These are phyloP conservation scores for Caenorhabditis panamensis DNA, from an alignment of 2,888 invertebrate genomes.

Conservation along the genomic window DNA sequence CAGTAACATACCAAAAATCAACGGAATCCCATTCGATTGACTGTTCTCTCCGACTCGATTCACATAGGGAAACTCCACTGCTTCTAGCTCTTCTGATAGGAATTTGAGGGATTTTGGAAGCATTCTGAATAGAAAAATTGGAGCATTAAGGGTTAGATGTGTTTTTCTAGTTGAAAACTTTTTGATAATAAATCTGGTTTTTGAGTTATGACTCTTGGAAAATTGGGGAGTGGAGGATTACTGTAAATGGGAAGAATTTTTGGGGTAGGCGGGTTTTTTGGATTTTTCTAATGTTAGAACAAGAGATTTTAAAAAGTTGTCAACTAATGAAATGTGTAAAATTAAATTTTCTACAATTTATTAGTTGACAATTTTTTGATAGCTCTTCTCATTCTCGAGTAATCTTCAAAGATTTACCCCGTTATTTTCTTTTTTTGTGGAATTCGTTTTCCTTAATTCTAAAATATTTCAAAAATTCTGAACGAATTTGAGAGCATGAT, in stretches of 20 bases:
- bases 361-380: too few relatives aligned
- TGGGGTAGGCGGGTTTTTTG: not conserved
- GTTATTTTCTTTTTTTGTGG: not conserved
- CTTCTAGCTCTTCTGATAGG: conserved; percentile 13
- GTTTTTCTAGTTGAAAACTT: too few relatives aligned
- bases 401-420: not conserved
- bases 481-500: too few relatives aligned
- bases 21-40: conserved; percentile 65
- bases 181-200: too few relatives aligned
- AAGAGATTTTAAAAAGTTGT: too few relatives aligned
- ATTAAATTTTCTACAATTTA: too few relatives aligned
- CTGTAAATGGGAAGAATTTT: not conserved
- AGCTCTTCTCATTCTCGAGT: too few relatives aligned
- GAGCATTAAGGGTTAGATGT: too few relatives aligned
- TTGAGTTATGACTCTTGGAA: not conserved
- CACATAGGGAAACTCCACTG: conserved; percentile 61
- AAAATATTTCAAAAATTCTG: too few relatives aligned
- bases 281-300: too few relatives aligned
- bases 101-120: conserved; percentile 45
- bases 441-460: too few relatives aligned
- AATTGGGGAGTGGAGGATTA: conserved; percentile 15
- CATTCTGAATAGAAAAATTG: conserved; percentile 22
- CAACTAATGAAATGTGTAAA: too few relatives aligned
- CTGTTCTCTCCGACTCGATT: conserved; percentile 69
- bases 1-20: conserved; percentile 49